A percentile compares a stretch with the other conserved stretches of the same genome.
phyloP scores from a whole-genome alignment of 2,113 vertebrate genomes.

The Malurus alboscapulatus region DNA sequence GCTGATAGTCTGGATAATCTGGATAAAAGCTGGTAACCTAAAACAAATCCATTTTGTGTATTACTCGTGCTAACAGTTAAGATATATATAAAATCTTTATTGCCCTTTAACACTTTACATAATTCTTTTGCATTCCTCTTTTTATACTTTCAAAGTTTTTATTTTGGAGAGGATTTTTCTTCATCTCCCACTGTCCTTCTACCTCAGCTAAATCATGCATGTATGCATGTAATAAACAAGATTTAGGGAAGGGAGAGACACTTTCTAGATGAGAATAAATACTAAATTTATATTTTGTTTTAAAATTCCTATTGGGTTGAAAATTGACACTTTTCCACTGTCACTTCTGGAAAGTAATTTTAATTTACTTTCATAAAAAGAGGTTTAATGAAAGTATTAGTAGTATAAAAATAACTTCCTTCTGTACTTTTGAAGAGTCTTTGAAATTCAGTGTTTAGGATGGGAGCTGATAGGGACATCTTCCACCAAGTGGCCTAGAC shows the following conservation, averaged over 20 bases:
- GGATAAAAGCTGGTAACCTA: conserved; percentile 62
- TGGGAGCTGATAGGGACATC: not conserved
- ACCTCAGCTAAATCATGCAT: not conserved
- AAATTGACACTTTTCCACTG: not conserved
- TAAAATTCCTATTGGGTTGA: not conserved
- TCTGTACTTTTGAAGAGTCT: not conserved
- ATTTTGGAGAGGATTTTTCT: not conserved
- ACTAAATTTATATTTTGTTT: not conserved
- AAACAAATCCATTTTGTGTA: conserved; percentile 64
- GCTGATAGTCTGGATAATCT: conserved; percentile 65
- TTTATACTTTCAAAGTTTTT: not conserved
- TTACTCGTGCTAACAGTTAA: conserved; percentile 37
- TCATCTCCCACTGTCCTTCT: not conserved
- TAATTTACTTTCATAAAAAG: not conserved
- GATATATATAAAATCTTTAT: not conserved
- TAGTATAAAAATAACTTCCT: not conserved
- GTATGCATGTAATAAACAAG: not conserved
- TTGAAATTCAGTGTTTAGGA: not conserved
- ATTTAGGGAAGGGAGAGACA: not conserved
- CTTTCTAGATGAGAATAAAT: not conserved
- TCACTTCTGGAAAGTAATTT: not conserved
- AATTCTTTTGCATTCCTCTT: not conserved
- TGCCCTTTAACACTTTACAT: not conserved
- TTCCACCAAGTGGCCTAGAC: not conserved
- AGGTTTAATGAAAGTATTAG: not conserved